Conservation (phyloP, 2,113 vertebrate genomes). For the Macrotis lagotis region DNA sequence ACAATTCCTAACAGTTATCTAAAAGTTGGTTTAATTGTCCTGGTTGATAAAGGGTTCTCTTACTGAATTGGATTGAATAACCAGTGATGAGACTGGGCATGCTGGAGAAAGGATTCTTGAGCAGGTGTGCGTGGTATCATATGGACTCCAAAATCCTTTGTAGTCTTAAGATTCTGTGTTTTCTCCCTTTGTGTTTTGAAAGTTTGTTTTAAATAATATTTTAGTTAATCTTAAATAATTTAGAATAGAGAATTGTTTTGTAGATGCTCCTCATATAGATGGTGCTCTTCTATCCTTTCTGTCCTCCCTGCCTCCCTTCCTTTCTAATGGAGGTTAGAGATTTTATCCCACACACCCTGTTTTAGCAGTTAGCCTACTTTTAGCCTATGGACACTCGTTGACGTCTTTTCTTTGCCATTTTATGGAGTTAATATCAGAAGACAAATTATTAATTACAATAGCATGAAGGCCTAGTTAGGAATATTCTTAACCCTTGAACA, state of each 20-base stretch:
- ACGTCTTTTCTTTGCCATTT: neutral
- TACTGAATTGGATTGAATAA: neutral
- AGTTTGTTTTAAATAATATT: neutral
- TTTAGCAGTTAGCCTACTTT: neutral
- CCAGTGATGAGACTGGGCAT: neutral
- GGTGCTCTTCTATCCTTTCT: neutral
- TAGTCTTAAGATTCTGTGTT: neutral
- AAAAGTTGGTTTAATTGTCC: neutral
- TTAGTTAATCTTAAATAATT: neutral
- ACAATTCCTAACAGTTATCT: neutral
- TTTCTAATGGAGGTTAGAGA: neutral
- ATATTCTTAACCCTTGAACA: neutral
- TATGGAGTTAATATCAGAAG: neutral
- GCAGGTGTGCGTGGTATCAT: neutral
- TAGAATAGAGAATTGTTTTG: neutral
- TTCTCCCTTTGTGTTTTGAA: neutral
- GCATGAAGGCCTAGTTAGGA: neutral
- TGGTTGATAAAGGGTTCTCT: neutral
- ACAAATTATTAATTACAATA: neutral
- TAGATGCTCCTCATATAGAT: neutral
- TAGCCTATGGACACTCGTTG: neutral
- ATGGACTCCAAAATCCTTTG: neutral
- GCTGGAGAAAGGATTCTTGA: neutral
- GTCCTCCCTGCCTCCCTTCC: neutral
- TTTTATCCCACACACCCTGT: neutral